These are phyloP conservation scores for Balanococcus diminutus DNA, from an alignment of 2,888 invertebrate species.

Conservation along the genomic window DNA sequence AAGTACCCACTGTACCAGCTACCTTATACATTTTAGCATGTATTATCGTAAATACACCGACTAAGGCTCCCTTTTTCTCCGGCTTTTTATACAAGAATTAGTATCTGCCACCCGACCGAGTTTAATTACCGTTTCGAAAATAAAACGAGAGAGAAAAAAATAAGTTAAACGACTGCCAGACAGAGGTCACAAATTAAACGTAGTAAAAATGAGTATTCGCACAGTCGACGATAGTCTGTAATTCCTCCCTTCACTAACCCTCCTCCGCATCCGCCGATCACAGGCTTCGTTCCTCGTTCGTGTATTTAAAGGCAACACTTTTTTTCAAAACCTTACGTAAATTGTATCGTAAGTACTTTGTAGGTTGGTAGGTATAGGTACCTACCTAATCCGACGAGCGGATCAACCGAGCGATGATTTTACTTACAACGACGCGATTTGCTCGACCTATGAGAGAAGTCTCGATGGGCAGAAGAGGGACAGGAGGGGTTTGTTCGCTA, in stretches of 20 bases:
- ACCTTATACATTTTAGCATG: neutral
- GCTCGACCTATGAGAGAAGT: no score
- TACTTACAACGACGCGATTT: no score
- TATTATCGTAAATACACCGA: neutral
- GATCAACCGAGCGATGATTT: no score
- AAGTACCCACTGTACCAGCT: neutral
- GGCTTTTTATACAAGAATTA: neutral
- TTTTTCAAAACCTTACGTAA: no score
- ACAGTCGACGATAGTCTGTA: slow-evolving; percentile 6
- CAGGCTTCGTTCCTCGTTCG: neutral
- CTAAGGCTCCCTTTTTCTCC: neutral
- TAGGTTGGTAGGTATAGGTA: no score
- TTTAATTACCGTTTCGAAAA: slow-evolving; percentile 47
- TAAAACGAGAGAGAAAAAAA: slow-evolving; percentile 22
- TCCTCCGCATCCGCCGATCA: neutral
- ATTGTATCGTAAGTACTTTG: no score
- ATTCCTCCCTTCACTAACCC: neutral
- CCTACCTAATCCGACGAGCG: no score
- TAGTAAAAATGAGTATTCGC: slow-evolving; percentile 43
- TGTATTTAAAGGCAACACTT: no score
- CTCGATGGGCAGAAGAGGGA: no score
- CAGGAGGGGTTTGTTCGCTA: no score
- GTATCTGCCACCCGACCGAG: slow-evolving; percentile 39
- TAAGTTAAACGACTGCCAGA: slow-evolving; percentile 50
- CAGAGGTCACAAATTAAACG: slow-evolving; percentile 49